Evolutionary conservation across 2,113 vertebrate genomes (phyloP).

Genomic region (Phainopepla nitens): DNA sequence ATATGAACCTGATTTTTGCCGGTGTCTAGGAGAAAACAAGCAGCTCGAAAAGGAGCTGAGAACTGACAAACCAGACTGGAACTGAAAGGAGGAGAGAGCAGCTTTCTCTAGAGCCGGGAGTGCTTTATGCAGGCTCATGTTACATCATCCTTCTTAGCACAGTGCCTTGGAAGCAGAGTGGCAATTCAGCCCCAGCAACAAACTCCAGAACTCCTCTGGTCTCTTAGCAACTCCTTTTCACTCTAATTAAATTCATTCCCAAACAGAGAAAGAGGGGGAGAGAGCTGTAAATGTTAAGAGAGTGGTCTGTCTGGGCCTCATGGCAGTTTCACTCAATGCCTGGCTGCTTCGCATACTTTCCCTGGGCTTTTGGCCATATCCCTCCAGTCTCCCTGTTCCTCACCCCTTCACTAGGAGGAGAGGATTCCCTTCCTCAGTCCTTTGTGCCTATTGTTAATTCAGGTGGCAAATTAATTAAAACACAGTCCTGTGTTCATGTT

Average conservation of each 20-base stretch:
- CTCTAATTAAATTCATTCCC: conserved; percentile 47
- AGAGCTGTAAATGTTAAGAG: conserved; percentile 1
- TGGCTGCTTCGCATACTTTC: background rate
- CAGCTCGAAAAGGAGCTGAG: background rate
- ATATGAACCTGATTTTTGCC: background rate
- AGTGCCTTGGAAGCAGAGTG: background rate
- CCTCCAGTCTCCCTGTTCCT: background rate
- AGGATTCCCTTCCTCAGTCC: background rate
- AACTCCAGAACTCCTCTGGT: conserved; percentile 47
- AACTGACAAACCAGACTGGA: background rate
- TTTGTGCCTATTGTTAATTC: background rate
- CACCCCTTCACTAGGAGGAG: background rate
- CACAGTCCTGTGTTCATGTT: background rate
- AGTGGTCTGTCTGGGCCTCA: background rate
- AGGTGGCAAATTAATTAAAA: background rate
- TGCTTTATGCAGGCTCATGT: background rate
- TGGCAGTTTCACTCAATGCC: background rate
- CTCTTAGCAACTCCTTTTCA: conserved; percentile 59
- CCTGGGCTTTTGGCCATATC: background rate
- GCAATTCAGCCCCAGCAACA: conserved; percentile 40
- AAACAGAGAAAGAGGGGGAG: conserved; percentile 13
- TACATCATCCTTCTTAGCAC: background rate
- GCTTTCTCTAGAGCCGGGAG: background rate
- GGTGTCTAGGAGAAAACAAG: background rate
- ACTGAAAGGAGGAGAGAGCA: background rate